A percentile compares a stretch with the other conserved stretches of the same genome.
Conservation (phyloP, 2,113 vertebrate genomes). For the Egretta garzetta region DNA sequence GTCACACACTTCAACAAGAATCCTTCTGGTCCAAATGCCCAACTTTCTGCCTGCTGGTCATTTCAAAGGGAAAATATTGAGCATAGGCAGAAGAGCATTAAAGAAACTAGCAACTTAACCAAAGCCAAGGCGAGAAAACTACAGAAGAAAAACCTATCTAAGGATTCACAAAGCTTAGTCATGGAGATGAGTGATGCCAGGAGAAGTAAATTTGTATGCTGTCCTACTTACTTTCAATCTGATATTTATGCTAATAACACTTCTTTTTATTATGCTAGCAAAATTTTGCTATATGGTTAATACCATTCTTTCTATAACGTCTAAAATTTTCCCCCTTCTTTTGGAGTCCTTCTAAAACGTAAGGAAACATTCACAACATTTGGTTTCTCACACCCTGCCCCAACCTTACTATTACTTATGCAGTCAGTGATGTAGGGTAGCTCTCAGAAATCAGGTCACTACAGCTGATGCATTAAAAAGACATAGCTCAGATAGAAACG, state of each 20-base stretch:
- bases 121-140: not conserved
- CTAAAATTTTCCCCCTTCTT: not conserved
- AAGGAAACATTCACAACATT: not conserved
- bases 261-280: not conserved
- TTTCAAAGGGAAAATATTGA: not conserved
- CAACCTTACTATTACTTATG: constrained; percentile 24
- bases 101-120: not conserved
- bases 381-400: not conserved
- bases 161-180: not conserved
- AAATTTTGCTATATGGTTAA: not conserved
- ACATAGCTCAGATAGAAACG: not conserved
- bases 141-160: not conserved
- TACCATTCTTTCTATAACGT: not conserved
- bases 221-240: not conserved
- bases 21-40: not conserved
- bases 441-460: constrained; percentile 4
- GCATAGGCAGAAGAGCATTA: not conserved
- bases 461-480: constrained; percentile 38
- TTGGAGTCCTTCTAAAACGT: not conserved
- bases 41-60: not conserved
- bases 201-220: not conserved
- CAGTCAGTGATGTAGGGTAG: not conserved
- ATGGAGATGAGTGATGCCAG: not conserved
- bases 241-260: not conserved
- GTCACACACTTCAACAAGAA: rapidly evolving